phyloP scores from a whole-genome alignment of 1,140 invertebrate genomes.

The Ridgeia piscesae region DNA sequence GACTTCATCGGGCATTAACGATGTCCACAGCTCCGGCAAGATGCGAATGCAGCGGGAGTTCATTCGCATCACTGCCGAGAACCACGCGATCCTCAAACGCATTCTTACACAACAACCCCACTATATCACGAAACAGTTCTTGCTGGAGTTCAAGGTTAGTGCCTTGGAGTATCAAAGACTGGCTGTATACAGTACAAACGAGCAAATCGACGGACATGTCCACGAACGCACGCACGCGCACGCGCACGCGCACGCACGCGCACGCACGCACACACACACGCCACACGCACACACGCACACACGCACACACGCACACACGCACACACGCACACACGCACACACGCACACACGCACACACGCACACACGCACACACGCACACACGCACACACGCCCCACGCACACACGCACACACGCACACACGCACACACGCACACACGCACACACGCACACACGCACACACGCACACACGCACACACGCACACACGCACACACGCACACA shows the following conservation, averaged over 20 bases:
- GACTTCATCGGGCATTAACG: neutral
- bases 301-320: neutral
- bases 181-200: neutral
- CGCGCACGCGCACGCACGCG: neutral
- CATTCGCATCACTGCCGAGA: slow-evolving; percentile 48
- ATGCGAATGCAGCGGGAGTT: slow-evolving; percentile 40
- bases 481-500: neutral
- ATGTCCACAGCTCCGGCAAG: neutral
- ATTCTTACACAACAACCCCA: slow-evolving; percentile 39
- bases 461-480: no score
- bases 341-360: no score
- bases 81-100: slow-evolving; percentile 46
- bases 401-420: neutral
- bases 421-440: neutral
- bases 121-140: slow-evolving; percentile 38
- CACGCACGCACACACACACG: neutral
- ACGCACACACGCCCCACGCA: neutral
- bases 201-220: no score
- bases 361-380: no score
- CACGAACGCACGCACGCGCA: neutral
- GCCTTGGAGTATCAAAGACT: neutral
- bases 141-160: slow-evolving; percentile 38
- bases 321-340: neutral
- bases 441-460: no score
- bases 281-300: no score